Evolutionary conservation across 2,888 invertebrate species (phyloP), one percentile per base, ranked within the genome.

Genomic region (Arctia plantaginis): DNA sequence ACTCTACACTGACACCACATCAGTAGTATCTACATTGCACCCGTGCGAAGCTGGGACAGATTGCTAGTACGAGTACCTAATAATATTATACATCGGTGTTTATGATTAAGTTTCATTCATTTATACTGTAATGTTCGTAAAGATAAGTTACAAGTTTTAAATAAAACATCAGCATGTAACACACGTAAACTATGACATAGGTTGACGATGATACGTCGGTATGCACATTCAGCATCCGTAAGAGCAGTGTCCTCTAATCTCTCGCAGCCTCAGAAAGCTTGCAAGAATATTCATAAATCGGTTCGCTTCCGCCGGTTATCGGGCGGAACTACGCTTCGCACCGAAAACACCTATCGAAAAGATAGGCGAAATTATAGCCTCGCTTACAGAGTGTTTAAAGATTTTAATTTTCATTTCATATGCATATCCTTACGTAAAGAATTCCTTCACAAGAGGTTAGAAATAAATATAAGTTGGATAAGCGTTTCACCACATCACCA

Each of bases 241-340:
- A 81, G 81, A 83, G 82, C 86, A 85, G 86, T 88, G 88, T 83
- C 84, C 84, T 85, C 87, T 91, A 91, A 90, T 91, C 90, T 89
- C 84, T 73, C 74, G 75, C 78, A 75, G 59, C 70, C 59, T 82
- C 82, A 85, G 83, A 86, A 86, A 88, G 87, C 88, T 89, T 82
- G 86, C 86, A 82, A 83, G 90, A 90, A 91, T 90, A 90, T 91
- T 91, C 90, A 91, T 91, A 91, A 89, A 86, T 84, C 83, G 87
- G 83, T 79, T 86, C 82, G 79, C 90, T 87, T 89, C 89, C 89
- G 89, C 82, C 87, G 86, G 90, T 90, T 92, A 92, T 92, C 92
- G 82, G 86, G 84, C 88, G 88, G 86, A 89, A 90, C 90, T 82
- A 68, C 81, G 68, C 74, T 51, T 55, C 75, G 72, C 73, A 66